phyloP scores from a whole-genome alignment of 2,888 invertebrate species.

The Eupelmus urozonus region DNA sequence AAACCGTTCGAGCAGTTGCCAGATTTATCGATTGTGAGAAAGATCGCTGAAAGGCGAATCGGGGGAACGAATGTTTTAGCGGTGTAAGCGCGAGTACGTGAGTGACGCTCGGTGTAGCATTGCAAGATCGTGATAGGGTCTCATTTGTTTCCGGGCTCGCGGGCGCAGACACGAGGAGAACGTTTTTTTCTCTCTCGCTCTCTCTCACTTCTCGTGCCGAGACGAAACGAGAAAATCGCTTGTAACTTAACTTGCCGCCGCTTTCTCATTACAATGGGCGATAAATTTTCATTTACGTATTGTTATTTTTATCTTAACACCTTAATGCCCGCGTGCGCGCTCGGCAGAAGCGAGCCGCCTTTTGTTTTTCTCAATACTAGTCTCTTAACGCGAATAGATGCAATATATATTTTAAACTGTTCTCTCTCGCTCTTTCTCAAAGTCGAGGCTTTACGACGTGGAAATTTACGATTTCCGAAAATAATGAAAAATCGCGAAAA shows the following conservation, averaged over 20 bases:
- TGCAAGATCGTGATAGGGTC: constrained; percentile 23
- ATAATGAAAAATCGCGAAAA: too few species aligned
- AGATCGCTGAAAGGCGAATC: neutral
- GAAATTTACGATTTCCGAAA: too few species aligned
- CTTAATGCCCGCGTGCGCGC: neutral
- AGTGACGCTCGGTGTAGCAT: constrained; percentile 7
- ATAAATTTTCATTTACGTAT: constrained; percentile 19
- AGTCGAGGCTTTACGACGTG: too few species aligned
- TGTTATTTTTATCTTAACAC: constrained; percentile 9
- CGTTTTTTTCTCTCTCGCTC: constrained; percentile 8
- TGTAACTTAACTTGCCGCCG: constrained; percentile 8
- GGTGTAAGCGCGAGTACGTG: constrained; percentile 20
- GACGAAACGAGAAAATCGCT: neutral
- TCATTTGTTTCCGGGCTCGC: constrained; percentile 44
- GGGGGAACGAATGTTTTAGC: neutral
- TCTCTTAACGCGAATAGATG: too few species aligned
- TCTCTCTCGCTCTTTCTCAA: too few species aligned
- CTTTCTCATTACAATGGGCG: neutral
- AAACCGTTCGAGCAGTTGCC: neutral
- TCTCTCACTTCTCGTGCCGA: neutral
- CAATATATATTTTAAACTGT: too few species aligned
- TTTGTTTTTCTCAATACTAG: too few species aligned
- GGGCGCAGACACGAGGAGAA: neutral
- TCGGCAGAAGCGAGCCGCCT: too few species aligned
- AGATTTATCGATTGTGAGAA: neutral